These are phyloP conservation scores for Nasonia giraulti DNA, from an alignment of 1,140 invertebrate genomes.

Conservation along the genomic window DNA sequence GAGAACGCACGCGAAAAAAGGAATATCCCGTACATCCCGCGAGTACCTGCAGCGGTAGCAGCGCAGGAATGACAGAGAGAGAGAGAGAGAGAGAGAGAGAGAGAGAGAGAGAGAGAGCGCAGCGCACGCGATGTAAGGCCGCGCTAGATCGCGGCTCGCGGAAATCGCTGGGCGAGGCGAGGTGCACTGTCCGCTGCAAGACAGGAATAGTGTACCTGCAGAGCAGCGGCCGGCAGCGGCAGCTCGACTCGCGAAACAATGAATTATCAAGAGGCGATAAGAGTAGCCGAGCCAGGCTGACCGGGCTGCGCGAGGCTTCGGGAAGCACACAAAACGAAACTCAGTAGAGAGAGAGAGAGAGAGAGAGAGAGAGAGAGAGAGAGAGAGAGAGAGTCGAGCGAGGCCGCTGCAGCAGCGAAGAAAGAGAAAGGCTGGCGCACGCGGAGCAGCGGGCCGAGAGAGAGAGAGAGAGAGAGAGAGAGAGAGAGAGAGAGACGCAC, in stretches of 20 bases:
- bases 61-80: too few species aligned
- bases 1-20: too few species aligned
- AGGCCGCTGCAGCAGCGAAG: not conserved
- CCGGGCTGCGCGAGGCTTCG: not conserved
- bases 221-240: not conserved
- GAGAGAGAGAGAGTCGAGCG: not conserved
- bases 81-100: too few species aligned
- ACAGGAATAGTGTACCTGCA: not conserved
- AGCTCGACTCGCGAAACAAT: constrained; percentile 14
- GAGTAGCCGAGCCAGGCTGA: not conserved
- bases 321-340: not conserved
- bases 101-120: not conserved
- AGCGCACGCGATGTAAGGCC: not conserved
- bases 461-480: not conserved
- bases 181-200: not conserved
- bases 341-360: not conserved
- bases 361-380: not conserved
- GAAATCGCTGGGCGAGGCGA: not conserved
- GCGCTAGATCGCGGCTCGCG: not conserved
- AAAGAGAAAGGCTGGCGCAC: not conserved
- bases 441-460: not conserved
- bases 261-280: constrained; percentile 30
- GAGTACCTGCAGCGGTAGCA: too few species aligned
- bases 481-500: not conserved
- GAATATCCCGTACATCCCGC: too few species aligned